A percentile compares a stretch with the other conserved stretches of the same genome.
These are phyloP conservation scores for Poicephalus meyeri DNA, from an alignment of 2,113 vertebrate species.

Conservation along the genomic window DNA sequence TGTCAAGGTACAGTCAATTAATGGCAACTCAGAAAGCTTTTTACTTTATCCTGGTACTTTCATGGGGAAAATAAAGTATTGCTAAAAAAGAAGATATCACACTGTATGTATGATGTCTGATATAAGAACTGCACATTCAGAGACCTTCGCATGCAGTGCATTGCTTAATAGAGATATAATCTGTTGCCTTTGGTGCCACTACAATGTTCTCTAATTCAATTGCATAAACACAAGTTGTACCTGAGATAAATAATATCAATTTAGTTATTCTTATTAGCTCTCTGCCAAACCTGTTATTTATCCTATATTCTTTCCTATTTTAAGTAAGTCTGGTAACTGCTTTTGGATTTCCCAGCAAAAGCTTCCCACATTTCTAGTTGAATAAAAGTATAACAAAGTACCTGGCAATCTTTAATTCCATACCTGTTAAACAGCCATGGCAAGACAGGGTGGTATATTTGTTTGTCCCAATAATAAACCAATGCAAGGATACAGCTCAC, in stretches of 20 bases:
- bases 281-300: not conserved
- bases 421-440: not conserved
- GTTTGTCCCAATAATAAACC: not conserved
- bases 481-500: not conserved
- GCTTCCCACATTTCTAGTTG: not conserved
- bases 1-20: slow-evolving; percentile 86
- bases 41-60: not conserved
- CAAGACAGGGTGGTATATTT: not conserved
- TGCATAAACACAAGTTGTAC: not conserved
- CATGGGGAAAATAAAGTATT: not conserved
- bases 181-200: not conserved
- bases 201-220: not conserved
- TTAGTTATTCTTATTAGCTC: not conserved
- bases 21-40: not conserved
- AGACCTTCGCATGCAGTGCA: not conserved
- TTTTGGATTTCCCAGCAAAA: not conserved
- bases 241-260: not conserved
- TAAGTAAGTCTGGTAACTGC: not conserved
- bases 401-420: not conserved
- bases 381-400: not conserved
- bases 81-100: not conserved
- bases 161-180: not conserved
- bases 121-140: not conserved
- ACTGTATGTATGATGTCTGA: not conserved
- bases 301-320: not conserved